Base-by-base conservation (phyloP, 2,797 vertebrate species). In the Eulemur albifrons region DNA sequence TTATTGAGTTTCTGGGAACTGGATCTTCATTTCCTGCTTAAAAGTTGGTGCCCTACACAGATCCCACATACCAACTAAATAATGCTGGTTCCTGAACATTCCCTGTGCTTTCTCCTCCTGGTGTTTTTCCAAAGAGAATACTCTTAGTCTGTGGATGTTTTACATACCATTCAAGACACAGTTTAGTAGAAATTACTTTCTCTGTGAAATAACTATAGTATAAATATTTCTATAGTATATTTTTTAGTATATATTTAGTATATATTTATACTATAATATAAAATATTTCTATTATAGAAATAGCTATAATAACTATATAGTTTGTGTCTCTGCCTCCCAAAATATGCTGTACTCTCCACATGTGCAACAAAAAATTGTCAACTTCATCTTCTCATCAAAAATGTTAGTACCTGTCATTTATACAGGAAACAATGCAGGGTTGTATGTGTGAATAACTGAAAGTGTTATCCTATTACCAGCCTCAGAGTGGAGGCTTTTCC, bases 321-420 rank as follows among this genome's bases (percentile, higher is more conserved):
- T 79, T 92, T 61, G 30, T 11, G 9, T 50, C 4, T 65, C 12
- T 63, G 21, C 9, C 17, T 77, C 35, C 43, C 17, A 23, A 57
- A 94, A 73, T 63, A 23, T 40, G 15, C 25, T 72, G 4, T 38
- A 21, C 0, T 40, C 27, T 88, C 17, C 9, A 63, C 17, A 45
- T 15, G 9, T 83, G 18, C 43, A 50, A 70, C 2, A 23, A 81
- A 70, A 63, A 59, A 80, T 27, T 52, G 86, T 57, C 48, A 32
- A 27, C 15, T 67, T 88, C 1, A 14, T 82, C 67, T 48, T 59
- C 20, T 32, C 72, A 87, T 54, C 35, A 70, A 38, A 82, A 69
- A 54, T n/a, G 20, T 70, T 77, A 35, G 2, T 50, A 52, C 20
- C 70, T 91, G 12, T 86, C 75, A 87, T 63, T 91, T 82, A 76